Evolutionary conservation across 2,113 vertebrate genomes (phyloP).

Genomic region (Puffinus mauretanicus): DNA sequence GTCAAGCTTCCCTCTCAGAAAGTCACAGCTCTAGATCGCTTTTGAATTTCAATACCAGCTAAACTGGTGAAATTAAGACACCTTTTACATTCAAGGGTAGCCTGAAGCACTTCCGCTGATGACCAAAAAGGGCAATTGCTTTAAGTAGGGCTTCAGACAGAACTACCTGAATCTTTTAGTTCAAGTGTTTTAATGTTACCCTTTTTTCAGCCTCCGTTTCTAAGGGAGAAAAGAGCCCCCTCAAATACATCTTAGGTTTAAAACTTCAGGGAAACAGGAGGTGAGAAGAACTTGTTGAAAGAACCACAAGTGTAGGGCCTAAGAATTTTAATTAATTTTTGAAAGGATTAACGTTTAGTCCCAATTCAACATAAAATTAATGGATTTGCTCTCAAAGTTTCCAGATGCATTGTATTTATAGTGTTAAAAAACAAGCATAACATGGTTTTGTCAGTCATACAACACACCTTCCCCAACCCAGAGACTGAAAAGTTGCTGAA

Average conservation of each 20-base stretch:
- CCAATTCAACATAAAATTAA: not conserved
- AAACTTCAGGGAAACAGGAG: not conserved
- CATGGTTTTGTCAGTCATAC: not conserved
- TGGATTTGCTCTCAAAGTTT: not conserved
- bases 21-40: not conserved
- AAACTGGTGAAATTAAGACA: not conserved
- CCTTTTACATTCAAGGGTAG: not conserved
- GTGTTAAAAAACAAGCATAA: not conserved
- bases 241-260: not conserved
- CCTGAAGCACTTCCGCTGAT: not conserved
- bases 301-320: not conserved
- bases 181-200: not conserved
- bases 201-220: not conserved
- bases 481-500: not conserved
- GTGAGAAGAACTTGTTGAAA: not conserved
- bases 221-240: accelerated
- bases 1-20: not conserved
- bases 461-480: not conserved
- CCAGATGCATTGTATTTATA: not conserved
- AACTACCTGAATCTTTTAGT: not conserved
- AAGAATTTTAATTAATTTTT: not conserved
- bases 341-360: not conserved
- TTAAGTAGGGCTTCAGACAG: not conserved
- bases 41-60: not conserved
- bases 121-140: not conserved